Percentiles rank a stretch among this genome's conserved stretches.
Conservation (phyloP, 2,113 vertebrate species). For the Rhipidura dahli region DNA sequence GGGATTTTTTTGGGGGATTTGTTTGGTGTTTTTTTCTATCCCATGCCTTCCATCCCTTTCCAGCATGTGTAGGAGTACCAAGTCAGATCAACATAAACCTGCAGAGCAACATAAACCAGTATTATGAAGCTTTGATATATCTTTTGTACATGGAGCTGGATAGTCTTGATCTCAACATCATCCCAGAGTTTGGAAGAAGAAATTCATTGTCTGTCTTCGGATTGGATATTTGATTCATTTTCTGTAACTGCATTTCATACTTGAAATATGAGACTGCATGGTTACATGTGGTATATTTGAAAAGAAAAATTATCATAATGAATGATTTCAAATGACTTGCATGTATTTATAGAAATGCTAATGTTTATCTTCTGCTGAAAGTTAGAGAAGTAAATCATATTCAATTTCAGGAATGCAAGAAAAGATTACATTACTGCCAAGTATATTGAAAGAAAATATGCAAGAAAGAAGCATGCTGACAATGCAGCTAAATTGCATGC, state of each 20-base stretch:
- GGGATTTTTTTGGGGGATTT: neutral
- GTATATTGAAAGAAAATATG: constrained; percentile 90
- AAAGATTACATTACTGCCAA: constrained; percentile 97
- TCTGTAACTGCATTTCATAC: neutral
- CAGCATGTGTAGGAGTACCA: neutral
- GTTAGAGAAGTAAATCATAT: neutral
- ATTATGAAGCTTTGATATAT: neutral
- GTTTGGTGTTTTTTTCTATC: neutral
- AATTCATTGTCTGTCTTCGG: accelerated
- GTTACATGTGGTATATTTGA: neutral
- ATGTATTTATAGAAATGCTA: constrained; percentile 6
- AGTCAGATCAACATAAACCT: neutral
- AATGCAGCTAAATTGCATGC: constrained; percentile 73
- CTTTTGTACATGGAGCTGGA: neutral
- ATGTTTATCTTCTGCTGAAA: neutral
- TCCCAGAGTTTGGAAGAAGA: neutral
- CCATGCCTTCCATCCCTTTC: neutral
- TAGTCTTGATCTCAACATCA: neutral
- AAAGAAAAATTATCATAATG: neutral
- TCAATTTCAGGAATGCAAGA: constrained; percentile 84
- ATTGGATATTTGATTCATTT: neutral
- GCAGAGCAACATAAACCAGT: neutral
- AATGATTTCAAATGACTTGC: neutral
- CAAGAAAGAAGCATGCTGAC: constrained; percentile 75
- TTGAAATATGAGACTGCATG: neutral